Base-by-base conservation (phyloP, 2,113 vertebrate species). In the Hystrix cristata region DNA sequence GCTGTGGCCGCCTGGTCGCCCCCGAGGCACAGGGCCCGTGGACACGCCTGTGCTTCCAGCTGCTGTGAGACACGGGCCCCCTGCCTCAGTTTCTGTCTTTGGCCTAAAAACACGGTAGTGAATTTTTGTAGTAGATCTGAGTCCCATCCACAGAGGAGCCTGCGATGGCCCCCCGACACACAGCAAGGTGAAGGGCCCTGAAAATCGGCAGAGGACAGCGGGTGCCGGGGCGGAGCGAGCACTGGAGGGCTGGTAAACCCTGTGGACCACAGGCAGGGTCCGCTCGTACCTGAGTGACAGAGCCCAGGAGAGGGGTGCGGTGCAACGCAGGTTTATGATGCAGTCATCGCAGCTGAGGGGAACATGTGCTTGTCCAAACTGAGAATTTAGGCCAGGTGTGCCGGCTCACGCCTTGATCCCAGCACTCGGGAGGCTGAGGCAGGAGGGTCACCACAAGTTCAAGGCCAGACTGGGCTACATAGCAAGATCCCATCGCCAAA, bases 61-160 rank as follows among this genome's bases (percentile, higher is more conserved):
- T 67, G 21, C 31, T 16, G 65, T 29, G 62, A 34, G 65, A 67
- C 4, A 1, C 5, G 13, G 9, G 65, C 29, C 65, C 1, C 62
- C 16, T 19, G 34, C 14, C 1, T 21, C 18, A 16, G 55, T 71
- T 96, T 90, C 92, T 69, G 31, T 91, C 79, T 86, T 72, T 82
- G 94, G 74, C 84, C 88, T 97, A 71, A 94, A 95, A 96, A 93
- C 96, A 86, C 81, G 31, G 81, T 7, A 60, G 71, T 38, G 69
- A 86, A 23, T 46, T 46, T 72, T 13, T 38, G 12, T 14, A 67
- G 76, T 34, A 64, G 83, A 89, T 96, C 96, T 67, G 83, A 93
- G 96, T 96, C 91, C 97, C 91, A 90, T 64, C 90, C 96, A 93
- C 34, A 38, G 81, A 92, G 90, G 81, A 87, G 82, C 86, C 69